These are phyloP conservation scores for Dolichopus griseipennis DNA, from an alignment of 2,888 invertebrate genomes.

Conservation along the genomic window DNA sequence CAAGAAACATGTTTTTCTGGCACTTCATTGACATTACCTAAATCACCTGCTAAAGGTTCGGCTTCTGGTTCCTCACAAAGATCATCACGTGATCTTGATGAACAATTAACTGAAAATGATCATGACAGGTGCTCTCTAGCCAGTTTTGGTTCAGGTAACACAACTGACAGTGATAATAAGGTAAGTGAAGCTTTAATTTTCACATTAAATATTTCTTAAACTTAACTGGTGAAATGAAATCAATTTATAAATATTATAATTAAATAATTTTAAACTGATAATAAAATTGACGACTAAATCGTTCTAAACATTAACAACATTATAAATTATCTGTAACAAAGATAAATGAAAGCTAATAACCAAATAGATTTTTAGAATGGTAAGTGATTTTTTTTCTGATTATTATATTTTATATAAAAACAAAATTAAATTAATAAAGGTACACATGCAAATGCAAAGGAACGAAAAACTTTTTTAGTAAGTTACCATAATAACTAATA, in stretches of 20 bases:
- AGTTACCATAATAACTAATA: too few relatives aligned
- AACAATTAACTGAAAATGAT: conserved; percentile 75
- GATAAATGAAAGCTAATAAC: too few relatives aligned
- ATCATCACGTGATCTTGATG: conserved; percentile 73
- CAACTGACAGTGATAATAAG: conserved; percentile 83
- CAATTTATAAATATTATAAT: conserved; percentile 27
- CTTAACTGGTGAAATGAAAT: background rate
- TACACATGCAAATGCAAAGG: too few relatives aligned
- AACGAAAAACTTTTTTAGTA: too few relatives aligned
- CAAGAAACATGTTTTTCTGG: conserved; percentile 92
- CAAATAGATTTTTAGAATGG: too few relatives aligned
- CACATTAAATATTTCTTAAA: background rate
- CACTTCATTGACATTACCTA: conserved; percentile 67
- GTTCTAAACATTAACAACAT: too few relatives aligned
- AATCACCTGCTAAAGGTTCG: conserved; percentile 66
- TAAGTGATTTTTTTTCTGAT: too few relatives aligned
- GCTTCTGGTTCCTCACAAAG: conserved; percentile 41
- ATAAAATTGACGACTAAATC: too few relatives aligned
- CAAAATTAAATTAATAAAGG: too few relatives aligned
- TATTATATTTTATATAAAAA: too few relatives aligned
- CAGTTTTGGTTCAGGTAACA: conserved; percentile 90
- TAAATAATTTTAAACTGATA: too few relatives aligned
- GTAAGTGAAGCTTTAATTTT: conserved; percentile 49
- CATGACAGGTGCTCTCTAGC: conserved; percentile 84
- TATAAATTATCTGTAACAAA: too few relatives aligned